Percentiles rank a stretch among this genome's conserved stretches.
Conservation (phyloP, 2,113 vertebrate genomes). For the Lampris incognitus region DNA sequence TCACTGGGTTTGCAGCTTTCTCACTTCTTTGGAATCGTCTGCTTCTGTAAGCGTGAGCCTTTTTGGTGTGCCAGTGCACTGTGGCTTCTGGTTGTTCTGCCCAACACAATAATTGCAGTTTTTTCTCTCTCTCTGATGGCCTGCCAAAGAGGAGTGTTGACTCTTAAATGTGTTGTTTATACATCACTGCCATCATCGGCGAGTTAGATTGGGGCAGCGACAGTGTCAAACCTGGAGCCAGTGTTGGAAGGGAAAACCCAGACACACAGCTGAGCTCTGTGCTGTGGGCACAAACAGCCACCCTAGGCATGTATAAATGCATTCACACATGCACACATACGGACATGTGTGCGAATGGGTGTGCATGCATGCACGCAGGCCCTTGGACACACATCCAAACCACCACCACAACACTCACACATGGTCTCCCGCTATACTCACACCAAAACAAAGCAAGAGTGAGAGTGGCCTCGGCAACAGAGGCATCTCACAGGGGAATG, state of each 20-base stretch:
- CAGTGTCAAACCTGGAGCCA: conserved; percentile 47
- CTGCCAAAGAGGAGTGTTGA: conserved; percentile 25
- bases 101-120: conserved; percentile 54
- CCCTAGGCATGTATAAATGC: background rate
- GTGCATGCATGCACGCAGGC: conserved; percentile 44
- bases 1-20: conserved; percentile 53
- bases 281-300: conserved; percentile 27
- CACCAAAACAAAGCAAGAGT: conserved; percentile 36
- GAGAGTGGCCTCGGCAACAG: conserved; percentile 56
- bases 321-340: conserved; percentile 26
- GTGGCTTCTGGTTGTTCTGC: conserved; percentile 42
- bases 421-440: conserved; percentile 13
- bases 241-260: conserved; percentile 25
- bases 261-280: background rate
- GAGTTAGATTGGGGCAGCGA: conserved; percentile 19
- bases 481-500: conserved; percentile 56
- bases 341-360: background rate
- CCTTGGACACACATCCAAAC: background rate
- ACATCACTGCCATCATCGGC: conserved; percentile 62
- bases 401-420: conserved; percentile 12
- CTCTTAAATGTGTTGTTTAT: conserved; percentile 66
- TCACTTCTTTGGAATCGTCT: conserved; percentile 57
- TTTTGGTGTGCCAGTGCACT: conserved; percentile 39
- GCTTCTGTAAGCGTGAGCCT: conserved; percentile 33
- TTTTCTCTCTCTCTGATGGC: conserved; percentile 27